Base-by-base conservation (phyloP, 64 coral and sea anemone species). In the Montipora cactus region DNA sequence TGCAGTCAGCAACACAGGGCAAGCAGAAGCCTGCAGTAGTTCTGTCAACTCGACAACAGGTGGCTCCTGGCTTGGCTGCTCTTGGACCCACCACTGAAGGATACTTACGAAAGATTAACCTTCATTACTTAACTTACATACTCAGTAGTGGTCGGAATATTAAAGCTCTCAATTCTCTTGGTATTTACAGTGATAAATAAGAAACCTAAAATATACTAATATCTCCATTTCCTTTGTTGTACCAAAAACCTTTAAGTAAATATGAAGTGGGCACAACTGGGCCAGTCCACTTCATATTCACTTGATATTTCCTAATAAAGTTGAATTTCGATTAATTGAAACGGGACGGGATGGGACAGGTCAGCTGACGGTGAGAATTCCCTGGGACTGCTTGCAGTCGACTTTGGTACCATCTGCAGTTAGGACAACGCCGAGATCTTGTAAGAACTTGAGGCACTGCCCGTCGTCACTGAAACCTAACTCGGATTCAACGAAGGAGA, bases 401-500 rank as follows among this genome's bases (percentile, higher is more conserved):
- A 93, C 51, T 77, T 93, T 93, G 92, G 19, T 88, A 15, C 84
- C 84, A 44, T 93, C 83, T 57, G 76, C 59, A 22, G 92, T 93
- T 22, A 93, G 18, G n/a, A 78, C 77, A 81, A 87, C 92, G 47
- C 92, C 92, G 72, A 93, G 79, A 59, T 93, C 92, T 78, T 76
- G 48, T 53, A 93, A 67, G 84, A 93, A 93, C 92, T 88, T 93
- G 55, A 73, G 80, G 72, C 92, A 93, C 84, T 93, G 74, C 50
- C 74, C 92, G 22, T 88, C 83, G 23, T 93, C 92, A 80, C 61
- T 87, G 81, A 93, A 93, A 93, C 92, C 92, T 93, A 93, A 87
- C 85, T 93, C 92, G 59, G 84, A 93, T 93, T 93, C 83, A 88
- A 93, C 81, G 84, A 93, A 93, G 92, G 92, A 81, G 77, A 88